Conservation (phyloP, 2,888 invertebrate species). For the Alcis repandata region DNA sequence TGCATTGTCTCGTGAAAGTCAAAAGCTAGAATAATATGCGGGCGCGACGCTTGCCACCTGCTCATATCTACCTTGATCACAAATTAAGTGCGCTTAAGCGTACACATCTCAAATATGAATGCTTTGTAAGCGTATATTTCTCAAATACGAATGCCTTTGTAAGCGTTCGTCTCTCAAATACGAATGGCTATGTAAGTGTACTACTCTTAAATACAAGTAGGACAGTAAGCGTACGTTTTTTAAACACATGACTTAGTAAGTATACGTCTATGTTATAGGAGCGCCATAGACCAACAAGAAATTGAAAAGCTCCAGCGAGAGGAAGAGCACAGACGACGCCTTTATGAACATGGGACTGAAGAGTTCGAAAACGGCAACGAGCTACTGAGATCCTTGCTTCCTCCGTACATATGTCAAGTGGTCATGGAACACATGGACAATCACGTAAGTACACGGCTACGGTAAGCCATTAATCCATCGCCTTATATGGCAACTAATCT, state of each 20-base stretch:
- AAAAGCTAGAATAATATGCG: background rate
- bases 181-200: background rate
- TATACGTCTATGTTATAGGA: slow-evolving; percentile 57
- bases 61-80: background rate
- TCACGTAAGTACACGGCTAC: slow-evolving; percentile 24
- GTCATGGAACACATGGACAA: slow-evolving; percentile 24
- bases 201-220: too few relatives aligned
- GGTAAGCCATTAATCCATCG: too few relatives aligned
- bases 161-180: background rate
- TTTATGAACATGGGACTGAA: slow-evolving; percentile 55
- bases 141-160: too few relatives aligned
- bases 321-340: slow-evolving; percentile 51
- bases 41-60: background rate
- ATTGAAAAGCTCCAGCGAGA: slow-evolving; percentile 56
- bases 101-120: too few relatives aligned
- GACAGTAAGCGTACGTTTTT: too few relatives aligned
- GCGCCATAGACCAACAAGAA: slow-evolving; percentile 56
- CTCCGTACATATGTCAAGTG: slow-evolving; percentile 18
- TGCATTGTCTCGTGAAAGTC: background rate
- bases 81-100: too few relatives aligned
- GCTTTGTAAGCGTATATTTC: too few relatives aligned
- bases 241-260: too few relatives aligned
- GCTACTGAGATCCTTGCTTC: slow-evolving; percentile 17
- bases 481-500: too few relatives aligned
- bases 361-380: slow-evolving; percentile 47